Evolutionary conservation across 2,113 vertebrate species (phyloP), one percentile per base, ranked within the genome.

Genomic region (Oryzias javanicus): DNA sequence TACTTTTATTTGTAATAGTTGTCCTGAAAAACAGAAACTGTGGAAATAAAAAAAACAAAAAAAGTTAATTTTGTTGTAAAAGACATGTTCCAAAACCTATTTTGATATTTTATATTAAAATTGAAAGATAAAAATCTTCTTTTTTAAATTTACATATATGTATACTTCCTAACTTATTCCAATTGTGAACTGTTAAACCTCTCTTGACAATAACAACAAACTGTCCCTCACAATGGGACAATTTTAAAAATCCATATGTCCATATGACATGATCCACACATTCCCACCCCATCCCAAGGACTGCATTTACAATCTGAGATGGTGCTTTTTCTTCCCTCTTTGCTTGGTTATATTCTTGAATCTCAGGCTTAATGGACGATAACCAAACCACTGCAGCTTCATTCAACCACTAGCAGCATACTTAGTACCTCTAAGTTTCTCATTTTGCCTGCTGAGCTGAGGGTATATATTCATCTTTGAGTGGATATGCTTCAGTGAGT

Each of bases 331-430:
- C 55, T 51, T 70, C 46, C 55, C 46, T 64, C 64, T 71, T 8
- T 5, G 47, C 65, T 63, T 18, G 59, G 59, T 71, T 59, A 52
- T 20, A 41, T 41, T 71, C 49, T 55, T 46, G 67, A 70, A 48
- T 75, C 48, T 10, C 10, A n/a, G 18, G 57, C 63, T 64, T 79
- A 64, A 82, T 84, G 77, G 70, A 66, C 15, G 19, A 53, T 79
- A 70, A 81, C 55, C 54, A 52, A 58, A 58, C 41, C 29, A 16
- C 19, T 42, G 60, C 53, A 51, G 67, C 60, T 62, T 64, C 14
- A 76, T 44, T 24, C 17, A 47, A 58, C 22, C 49, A 42, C 74
- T 41, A 53, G 47, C 72, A 67, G 60, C 56, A 67, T 53, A 55
- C 24, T 49, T 18, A 71, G 55, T 63, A 55, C 62, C 49, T 49